A percentile compares a stretch with the other conserved stretches of the same genome.
These are phyloP conservation scores for Crocuta crocuta DNA, from an alignment of 2,113 vertebrate genomes.

Conservation along the genomic window DNA sequence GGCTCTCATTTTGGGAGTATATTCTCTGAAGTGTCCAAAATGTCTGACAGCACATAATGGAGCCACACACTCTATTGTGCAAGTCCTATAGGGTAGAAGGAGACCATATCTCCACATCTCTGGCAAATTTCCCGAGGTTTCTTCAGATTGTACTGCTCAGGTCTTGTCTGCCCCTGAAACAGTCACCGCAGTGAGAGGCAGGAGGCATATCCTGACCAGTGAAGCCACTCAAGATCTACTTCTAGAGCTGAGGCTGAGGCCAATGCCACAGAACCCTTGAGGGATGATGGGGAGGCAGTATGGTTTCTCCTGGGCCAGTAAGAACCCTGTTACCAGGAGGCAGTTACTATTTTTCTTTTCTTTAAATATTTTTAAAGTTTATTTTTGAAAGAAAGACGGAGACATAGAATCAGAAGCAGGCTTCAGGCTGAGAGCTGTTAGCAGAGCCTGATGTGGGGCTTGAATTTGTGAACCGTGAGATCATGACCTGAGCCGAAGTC, in stretches of 20 bases:
- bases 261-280: not conserved
- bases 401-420: too few relatives aligned
- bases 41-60: not conserved
- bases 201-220: not conserved
- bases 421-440: too few relatives aligned
- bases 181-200: not conserved
- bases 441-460: too few relatives aligned
- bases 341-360: not conserved
- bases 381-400: too few relatives aligned
- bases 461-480: too few relatives aligned
- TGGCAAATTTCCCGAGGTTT: not conserved
- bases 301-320: not conserved
- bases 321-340: not conserved
- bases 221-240: not conserved
- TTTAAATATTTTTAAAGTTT: too few relatives aligned
- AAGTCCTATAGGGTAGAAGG: not conserved
- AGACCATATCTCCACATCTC: not conserved
- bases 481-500: too few relatives aligned
- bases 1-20: not conserved
- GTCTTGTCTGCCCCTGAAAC: not conserved
- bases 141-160: not conserved
- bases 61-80: not conserved
- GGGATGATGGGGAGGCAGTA: rapidly evolving
- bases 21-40: not conserved
- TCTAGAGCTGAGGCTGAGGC: not conserved